Conservation (phyloP, 2,797 vertebrate species). For the Crocodylus rhombifer region DNA sequence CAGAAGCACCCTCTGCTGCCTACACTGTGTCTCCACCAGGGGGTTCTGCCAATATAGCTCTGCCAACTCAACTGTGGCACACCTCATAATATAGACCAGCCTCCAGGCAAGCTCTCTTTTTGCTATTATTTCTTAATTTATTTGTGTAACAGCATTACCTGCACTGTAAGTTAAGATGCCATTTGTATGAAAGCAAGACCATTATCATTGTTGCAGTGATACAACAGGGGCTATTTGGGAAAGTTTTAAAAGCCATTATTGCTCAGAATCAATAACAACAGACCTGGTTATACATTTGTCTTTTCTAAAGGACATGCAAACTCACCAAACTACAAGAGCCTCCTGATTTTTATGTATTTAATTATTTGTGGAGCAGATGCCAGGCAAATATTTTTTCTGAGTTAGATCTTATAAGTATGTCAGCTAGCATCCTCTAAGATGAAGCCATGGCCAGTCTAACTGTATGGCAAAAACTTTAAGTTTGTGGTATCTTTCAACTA, state of each 20-base stretch:
- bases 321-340: accelerated
- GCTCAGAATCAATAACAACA: background rate
- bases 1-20: too few relatives aligned
- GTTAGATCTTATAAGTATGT: background rate
- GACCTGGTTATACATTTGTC: accelerated
- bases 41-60: too few relatives aligned
- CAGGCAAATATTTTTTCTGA: accelerated
- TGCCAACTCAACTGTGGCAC: too few relatives aligned
- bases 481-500: background rate
- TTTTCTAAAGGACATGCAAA: background rate
- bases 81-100: too few relatives aligned
- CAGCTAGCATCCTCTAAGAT: background rate
- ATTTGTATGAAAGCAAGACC: background rate
- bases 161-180: background rate
- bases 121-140: background rate
- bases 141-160: background rate
- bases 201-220: background rate
- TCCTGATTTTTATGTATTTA: background rate
- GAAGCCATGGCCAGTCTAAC: background rate
- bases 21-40: too few relatives aligned
- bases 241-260: background rate
- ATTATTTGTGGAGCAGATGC: background rate
- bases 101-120: background rate
- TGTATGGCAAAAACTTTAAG: background rate
- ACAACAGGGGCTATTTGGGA: background rate